A percentile compares a stretch with the other conserved stretches of the same genome.
Evolutionary conservation across 2,113 vertebrate genomes (phyloP).

Genomic region (Potamarius usumacintae): DNA sequence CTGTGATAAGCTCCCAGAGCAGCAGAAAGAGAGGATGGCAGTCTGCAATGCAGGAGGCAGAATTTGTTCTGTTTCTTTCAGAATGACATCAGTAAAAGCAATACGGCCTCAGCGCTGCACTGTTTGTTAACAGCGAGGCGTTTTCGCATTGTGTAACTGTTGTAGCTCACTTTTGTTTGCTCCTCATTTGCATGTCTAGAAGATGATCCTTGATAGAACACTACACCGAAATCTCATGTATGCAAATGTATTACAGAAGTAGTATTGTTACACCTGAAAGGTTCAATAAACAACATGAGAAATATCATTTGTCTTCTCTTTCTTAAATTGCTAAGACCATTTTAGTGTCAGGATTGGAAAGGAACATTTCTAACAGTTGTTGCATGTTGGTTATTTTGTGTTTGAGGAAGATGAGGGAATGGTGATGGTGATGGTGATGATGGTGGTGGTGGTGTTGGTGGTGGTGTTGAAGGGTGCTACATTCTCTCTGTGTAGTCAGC

Average conservation of each 20-base stretch:
- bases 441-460: slow-evolving; percentile 48
- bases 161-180: neutral
- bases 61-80: slow-evolving; percentile 5
- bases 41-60: slow-evolving; percentile 31
- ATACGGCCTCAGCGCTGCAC: neutral
- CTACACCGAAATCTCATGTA: neutral
- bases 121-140: slow-evolving; percentile 2
- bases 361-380: slow-evolving; percentile 60
- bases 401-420: slow-evolving; percentile 53
- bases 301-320: neutral
- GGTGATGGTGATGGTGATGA: slow-evolving; percentile 47
- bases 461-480: slow-evolving; percentile 35
- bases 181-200: neutral
- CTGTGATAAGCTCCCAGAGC: slow-evolving; percentile 33
- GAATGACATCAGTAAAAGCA: slow-evolving; percentile 33
- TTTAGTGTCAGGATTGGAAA: slow-evolving; percentile 28
- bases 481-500: slow-evolving; percentile 64
- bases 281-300: neutral
- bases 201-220: neutral
- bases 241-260: neutral
- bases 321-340: neutral
- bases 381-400: slow-evolving; percentile 53
- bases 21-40: neutral
- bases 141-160: slow-evolving; percentile 24
- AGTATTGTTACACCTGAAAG: neutral